Evolutionary conservation across 2,888 invertebrate genomes (phyloP).

Genomic region (Colletes collaris): DNA sequence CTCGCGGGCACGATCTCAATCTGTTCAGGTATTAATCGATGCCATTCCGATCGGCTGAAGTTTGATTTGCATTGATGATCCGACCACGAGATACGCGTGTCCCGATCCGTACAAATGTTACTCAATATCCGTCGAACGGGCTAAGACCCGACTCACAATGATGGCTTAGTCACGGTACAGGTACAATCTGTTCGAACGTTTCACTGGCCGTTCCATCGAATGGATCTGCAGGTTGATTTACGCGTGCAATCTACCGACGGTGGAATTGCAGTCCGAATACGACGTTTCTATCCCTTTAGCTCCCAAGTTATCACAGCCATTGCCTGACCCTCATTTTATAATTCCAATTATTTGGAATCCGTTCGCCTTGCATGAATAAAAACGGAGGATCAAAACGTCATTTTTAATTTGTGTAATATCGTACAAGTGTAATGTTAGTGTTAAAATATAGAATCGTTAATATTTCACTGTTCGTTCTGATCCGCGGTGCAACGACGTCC

Average conservation of each 20-base stretch:
- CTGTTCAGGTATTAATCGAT: constrained; percentile 38
- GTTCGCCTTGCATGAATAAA: too few species aligned
- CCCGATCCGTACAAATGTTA: constrained; percentile 20
- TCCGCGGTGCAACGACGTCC: too few species aligned
- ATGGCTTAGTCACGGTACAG: constrained; percentile 32
- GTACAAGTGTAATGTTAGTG: too few species aligned
- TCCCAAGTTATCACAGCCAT: too few species aligned
- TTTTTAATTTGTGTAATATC: too few species aligned
- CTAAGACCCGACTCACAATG: constrained; percentile 27
- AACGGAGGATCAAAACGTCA: too few species aligned
- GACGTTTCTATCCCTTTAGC: too few species aligned
- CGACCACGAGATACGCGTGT: constrained; percentile 5
- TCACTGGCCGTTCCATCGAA: neutral
- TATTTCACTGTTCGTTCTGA: too few species aligned
- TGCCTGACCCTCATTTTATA: too few species aligned
- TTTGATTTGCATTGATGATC: constrained; percentile 25
- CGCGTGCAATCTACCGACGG: neutral
- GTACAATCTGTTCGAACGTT: constrained; percentile 1
- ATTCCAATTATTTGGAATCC: too few species aligned
- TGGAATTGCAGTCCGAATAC: neutral
- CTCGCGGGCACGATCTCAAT: constrained; percentile 30
- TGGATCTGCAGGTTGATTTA: constrained; percentile 21
- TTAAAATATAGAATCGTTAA: too few species aligned
- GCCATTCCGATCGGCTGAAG: constrained; percentile 12
- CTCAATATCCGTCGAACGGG: constrained; percentile 17